phyloP scores from a whole-genome alignment of 2,113 vertebrate species.

The Xenus cinereus region DNA sequence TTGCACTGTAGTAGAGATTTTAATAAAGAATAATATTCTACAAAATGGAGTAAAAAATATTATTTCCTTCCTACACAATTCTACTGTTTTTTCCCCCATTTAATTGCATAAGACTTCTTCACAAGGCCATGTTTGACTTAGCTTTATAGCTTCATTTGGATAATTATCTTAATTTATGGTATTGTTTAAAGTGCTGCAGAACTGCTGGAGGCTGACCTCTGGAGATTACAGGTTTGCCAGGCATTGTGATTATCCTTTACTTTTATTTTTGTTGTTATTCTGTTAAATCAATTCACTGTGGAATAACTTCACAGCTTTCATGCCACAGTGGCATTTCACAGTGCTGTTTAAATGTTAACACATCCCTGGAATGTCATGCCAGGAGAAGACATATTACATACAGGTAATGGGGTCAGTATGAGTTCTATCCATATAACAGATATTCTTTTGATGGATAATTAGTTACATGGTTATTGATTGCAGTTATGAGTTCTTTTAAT shows the following conservation, averaged over 20 bases:
- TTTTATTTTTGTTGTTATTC: not conserved
- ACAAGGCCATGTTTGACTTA: not conserved
- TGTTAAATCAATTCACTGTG: not conserved
- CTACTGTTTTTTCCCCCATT: not conserved
- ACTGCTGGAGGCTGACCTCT: not conserved
- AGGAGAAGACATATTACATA: not conserved
- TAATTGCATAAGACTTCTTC: not conserved
- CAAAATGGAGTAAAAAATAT: not conserved
- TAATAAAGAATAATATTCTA: not conserved
- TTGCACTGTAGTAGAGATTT: not conserved
- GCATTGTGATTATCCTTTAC: not conserved
- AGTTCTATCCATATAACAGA: not conserved
- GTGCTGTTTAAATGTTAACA: not conserved
- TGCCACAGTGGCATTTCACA: not conserved
- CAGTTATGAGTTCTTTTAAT: not conserved
- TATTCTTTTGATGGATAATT: not conserved
- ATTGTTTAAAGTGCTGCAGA: not conserved
- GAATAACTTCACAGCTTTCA: not conserved
- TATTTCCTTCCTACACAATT: not conserved
- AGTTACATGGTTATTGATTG: not conserved
- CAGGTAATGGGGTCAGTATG: not conserved
- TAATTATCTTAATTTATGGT: slow-evolving; percentile 31
- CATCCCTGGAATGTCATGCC: not conserved
- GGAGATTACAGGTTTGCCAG: not conserved
- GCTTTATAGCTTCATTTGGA: not conserved